phyloP scores from a whole-genome alignment of 2,888 invertebrate species.

The Notocelia uddmanniana region DNA sequence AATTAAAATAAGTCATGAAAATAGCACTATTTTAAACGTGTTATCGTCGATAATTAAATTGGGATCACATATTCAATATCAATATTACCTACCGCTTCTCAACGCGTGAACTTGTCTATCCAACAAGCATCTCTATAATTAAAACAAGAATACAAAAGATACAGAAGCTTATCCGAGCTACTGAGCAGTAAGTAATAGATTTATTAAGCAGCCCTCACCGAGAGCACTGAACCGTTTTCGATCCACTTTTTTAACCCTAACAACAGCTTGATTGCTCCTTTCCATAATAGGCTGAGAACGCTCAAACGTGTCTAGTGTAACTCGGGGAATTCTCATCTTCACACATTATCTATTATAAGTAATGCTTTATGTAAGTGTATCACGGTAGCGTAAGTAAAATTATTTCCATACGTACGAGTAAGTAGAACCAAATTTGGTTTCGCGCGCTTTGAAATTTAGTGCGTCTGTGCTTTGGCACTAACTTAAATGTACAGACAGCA shows the following conservation, averaged over 20 bases:
- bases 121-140: slow-evolving; percentile 11
- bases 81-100: background rate
- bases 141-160: slow-evolving; percentile 28
- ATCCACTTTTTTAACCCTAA: slow-evolving; percentile 41
- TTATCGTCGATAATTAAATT: background rate
- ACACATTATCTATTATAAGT: slow-evolving; percentile 21
- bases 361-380: slow-evolving; percentile 7
- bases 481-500: background rate
- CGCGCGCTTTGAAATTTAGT: slow-evolving; percentile 13
- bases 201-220: slow-evolving; percentile 33
- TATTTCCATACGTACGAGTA: slow-evolving; percentile 27
- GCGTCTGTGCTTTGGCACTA: background rate
- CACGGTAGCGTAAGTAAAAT: background rate
- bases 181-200: slow-evolving; percentile 36
- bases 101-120: background rate
- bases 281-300: slow-evolving; percentile 34
- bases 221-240: slow-evolving; percentile 42
- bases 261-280: slow-evolving; percentile 31
- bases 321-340: slow-evolving; percentile 29
- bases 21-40: too few species aligned
- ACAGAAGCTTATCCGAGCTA: slow-evolving; percentile 31
- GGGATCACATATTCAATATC: slow-evolving; percentile 14
- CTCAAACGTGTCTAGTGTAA: slow-evolving; percentile 27
- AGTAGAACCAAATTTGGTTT: slow-evolving; percentile 1
- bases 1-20: too few species aligned